A percentile compares a stretch with the other conserved stretches of the same genome.
These are phyloP conservation scores for Menidia menidia DNA, from an alignment of 2,797 vertebrate genomes.

Conservation along the genomic window DNA sequence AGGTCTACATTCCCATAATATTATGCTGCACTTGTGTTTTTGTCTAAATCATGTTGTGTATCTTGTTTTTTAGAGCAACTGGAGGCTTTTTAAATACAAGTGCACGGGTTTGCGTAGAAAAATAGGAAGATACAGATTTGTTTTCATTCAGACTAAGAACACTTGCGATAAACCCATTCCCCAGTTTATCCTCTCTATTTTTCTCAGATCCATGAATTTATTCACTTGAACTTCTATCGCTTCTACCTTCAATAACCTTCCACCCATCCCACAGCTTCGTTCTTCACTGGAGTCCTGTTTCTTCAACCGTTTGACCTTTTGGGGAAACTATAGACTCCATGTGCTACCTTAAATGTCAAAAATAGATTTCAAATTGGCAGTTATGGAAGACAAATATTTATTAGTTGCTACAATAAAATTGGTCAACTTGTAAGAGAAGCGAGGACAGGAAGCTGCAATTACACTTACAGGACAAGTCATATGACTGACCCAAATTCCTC, in stretches of 20 bases:
- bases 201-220: slow-evolving; percentile 28
- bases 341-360: background rate
- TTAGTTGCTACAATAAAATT: slow-evolving; percentile 9
- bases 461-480: slow-evolving; percentile 14
- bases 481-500: slow-evolving; percentile 35
- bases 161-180: slow-evolving; percentile 28
- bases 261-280: background rate
- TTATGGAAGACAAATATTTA: background rate
- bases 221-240: slow-evolving; percentile 19
- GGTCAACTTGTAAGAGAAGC: slow-evolving; percentile 13
- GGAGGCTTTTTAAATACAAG: background rate
- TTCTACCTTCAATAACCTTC: slow-evolving; percentile 11
- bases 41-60: slow-evolving; percentile 31
- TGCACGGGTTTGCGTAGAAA: background rate
- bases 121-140: background rate
- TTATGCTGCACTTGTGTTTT: slow-evolving; percentile 3
- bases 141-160: slow-evolving; percentile 7
- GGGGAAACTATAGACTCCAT: background rate
- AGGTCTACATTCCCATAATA: slow-evolving; percentile 53
- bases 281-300: slow-evolving; percentile 1
- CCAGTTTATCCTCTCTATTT: slow-evolving; percentile 24
- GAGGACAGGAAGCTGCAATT: slow-evolving; percentile 23
- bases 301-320: background rate
- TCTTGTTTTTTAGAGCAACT: slow-evolving; percentile 14
- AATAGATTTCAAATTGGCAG: background rate